phyloP scores from a whole-genome alignment of 2,113 vertebrate genomes.

The Perognathus longimembris region DNA sequence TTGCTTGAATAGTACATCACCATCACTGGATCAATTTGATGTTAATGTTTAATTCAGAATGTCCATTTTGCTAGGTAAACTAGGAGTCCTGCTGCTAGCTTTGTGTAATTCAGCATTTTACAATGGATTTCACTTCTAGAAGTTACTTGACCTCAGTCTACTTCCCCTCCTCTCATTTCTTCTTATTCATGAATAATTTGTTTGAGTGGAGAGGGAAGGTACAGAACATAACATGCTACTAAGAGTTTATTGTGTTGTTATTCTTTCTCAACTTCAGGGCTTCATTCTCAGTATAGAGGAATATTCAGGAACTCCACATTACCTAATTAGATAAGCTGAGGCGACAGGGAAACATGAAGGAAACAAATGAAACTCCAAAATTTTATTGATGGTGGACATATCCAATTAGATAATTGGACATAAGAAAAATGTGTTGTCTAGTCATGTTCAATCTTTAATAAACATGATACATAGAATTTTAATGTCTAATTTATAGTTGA shows the following conservation, averaged over 20 bases:
- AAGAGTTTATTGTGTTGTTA: not conserved
- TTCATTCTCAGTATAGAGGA: not conserved
- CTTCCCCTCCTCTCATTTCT: not conserved
- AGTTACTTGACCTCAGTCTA: constrained; percentile 41
- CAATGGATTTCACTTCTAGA: constrained; percentile 13
- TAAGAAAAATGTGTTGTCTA: not conserved
- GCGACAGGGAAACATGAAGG: not conserved
- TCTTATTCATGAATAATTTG: constrained; percentile 37
- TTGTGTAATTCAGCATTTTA: constrained; percentile 59
- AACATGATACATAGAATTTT: constrained; percentile 6
- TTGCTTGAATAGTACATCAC: constrained; percentile 49
- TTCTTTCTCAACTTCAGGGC: constrained; percentile 24
- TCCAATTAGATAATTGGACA: not conserved
- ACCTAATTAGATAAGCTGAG: not conserved
- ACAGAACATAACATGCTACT: not conserved
- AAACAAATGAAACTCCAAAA: not conserved
- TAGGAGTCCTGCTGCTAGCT: constrained; percentile 58
- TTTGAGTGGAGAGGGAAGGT: not conserved
- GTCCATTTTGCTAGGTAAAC: constrained; percentile 59
- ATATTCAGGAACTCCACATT: not conserved
- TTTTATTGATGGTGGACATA: not conserved
- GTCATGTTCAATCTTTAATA: constrained; percentile 45
- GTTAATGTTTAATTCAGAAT: constrained; percentile 72
- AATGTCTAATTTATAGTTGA: constrained; percentile 17
- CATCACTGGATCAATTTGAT: constrained; percentile 62